These are phyloP conservation scores for Alauda arvensis DNA, from an alignment of 2,797 vertebrate species.

Conservation along the genomic window DNA sequence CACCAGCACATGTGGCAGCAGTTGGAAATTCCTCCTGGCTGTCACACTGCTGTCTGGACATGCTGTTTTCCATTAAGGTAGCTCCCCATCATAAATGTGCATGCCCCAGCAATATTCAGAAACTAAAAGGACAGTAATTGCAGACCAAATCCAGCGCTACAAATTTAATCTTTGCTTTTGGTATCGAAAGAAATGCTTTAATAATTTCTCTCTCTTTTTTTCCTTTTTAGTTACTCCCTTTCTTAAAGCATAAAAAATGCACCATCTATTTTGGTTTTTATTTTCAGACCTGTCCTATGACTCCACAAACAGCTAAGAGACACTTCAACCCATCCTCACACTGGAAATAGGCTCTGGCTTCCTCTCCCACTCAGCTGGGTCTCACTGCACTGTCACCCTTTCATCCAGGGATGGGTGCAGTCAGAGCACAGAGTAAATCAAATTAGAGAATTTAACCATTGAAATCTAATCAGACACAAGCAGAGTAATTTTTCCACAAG, in stretches of 20 bases:
- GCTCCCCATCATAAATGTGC: background rate
- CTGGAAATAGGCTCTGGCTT: background rate
- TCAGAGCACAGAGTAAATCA: background rate
- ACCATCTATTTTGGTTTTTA: background rate
- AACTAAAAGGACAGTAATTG: background rate
- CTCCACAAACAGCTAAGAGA: background rate
- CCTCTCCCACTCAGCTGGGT: background rate
- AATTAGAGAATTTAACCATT: background rate
- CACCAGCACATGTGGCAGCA: background rate
- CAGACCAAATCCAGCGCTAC: background rate
- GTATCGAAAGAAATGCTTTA: background rate
- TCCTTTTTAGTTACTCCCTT: background rate
- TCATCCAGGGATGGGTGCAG: background rate
- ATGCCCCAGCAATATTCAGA: background rate
- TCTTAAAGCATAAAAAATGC: background rate
- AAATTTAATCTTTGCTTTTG: background rate
- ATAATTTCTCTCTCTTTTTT: background rate
- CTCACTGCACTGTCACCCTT: background rate
- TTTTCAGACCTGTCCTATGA: background rate
- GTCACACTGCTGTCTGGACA: background rate
- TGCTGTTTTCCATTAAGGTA: background rate
- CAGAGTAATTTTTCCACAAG: background rate
- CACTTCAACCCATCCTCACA: background rate
- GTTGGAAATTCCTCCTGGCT: background rate
- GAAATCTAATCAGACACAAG: background rate